These are phyloP conservation scores for Montipora capitata DNA, from an alignment of 92 coral and sea anemone species.

Conservation along the genomic window DNA sequence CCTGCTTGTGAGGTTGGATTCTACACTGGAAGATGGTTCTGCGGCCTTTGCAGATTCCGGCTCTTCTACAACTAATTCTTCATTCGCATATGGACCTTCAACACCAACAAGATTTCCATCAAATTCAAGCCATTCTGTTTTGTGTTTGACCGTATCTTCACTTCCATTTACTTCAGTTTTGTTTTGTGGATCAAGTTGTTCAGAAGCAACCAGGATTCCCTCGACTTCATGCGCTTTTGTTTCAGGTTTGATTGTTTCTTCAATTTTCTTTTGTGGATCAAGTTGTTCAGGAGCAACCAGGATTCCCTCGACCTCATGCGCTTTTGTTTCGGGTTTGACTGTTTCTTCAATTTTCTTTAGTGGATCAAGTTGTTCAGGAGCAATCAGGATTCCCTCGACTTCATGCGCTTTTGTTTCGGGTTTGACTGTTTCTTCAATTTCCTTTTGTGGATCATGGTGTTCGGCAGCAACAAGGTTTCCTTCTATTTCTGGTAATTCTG, in stretches of 20 bases:
- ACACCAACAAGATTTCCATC: too few species aligned
- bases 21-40: conserved; percentile 15
- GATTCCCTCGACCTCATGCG: too few species aligned
- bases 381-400: background rate
- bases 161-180: too few species aligned
- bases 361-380: background rate
- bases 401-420: background rate
- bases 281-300: too few species aligned
- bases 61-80: conserved; percentile 6
- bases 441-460: too few species aligned
- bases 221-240: background rate
- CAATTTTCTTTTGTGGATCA: background rate
- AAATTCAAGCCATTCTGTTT: too few species aligned
- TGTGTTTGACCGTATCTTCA: too few species aligned
- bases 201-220: background rate
- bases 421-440: background rate
- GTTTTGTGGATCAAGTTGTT: background rate
- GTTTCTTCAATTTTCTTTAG: too few species aligned
- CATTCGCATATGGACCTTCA: background rate
- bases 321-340: too few species aligned
- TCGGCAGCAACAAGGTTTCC: background rate
- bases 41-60: conserved; percentile 2
- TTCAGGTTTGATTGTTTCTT: background rate
- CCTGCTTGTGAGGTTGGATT: conserved; percentile 18
- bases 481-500: background rate